Conservation (phyloP, 2,113 vertebrate genomes). For the Gobio gobio region DNA sequence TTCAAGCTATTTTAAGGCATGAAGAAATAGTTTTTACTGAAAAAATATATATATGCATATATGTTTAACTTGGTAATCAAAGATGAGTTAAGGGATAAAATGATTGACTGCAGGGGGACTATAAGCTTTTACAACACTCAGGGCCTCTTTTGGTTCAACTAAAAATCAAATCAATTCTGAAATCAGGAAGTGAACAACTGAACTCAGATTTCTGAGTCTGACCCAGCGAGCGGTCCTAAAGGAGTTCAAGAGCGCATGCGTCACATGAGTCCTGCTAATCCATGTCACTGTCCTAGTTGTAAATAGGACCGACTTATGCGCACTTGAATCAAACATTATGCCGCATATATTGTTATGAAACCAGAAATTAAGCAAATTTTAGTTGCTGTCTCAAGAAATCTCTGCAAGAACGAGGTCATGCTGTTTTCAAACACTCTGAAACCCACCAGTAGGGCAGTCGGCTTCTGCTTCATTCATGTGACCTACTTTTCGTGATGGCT, state of each 20-base stretch:
- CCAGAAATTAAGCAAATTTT: conserved; percentile 1
- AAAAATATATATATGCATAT: too few species aligned
- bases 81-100: too few species aligned
- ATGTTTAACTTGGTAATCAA: too few species aligned
- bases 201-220: background rate
- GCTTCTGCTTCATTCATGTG: conserved; percentile 69
- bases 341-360: background rate
- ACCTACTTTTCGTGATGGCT: conserved; percentile 72
- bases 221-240: conserved; percentile 27
- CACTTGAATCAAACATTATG: background rate
- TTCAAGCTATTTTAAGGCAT: too few species aligned
- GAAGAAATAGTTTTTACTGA: too few species aligned
- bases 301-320: background rate
- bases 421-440: conserved; percentile 24
- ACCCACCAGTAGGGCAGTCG: conserved; percentile 57
- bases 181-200: background rate
- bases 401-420: background rate
- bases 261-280: conserved; percentile 48
- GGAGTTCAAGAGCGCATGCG: conserved; percentile 32
- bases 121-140: background rate
- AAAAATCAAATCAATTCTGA: background rate
- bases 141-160: background rate
- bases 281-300: conserved; percentile 54
- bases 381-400: background rate
- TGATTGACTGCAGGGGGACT: too few species aligned